Evolutionary conservation across 2,888 invertebrate species (phyloP).

Genomic region (Sipha maydis): DNA sequence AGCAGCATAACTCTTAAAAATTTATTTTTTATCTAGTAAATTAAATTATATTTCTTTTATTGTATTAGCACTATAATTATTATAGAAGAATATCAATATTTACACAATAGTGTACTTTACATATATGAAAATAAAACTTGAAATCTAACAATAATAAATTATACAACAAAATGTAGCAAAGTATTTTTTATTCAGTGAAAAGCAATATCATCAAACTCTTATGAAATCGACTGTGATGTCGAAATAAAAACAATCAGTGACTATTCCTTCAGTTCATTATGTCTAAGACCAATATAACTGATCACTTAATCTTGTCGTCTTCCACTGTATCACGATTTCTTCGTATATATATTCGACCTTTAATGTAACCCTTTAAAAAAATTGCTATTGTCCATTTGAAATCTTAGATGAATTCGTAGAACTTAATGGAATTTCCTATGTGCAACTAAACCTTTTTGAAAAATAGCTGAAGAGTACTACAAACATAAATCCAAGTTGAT

Average conservation of each 20-base stretch:
- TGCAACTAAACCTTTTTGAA: constrained; percentile 8
- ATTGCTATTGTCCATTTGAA: constrained; percentile 7
- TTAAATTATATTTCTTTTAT: background rate
- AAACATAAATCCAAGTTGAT: constrained; percentile 20
- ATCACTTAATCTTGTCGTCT: constrained; percentile 38
- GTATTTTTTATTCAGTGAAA: background rate
- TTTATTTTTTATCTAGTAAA: no score
- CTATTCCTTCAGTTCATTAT: constrained; percentile 15
- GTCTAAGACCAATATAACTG: background rate
- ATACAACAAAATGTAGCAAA: background rate
- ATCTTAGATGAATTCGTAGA: constrained; percentile 33
- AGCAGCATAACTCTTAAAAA: no score
- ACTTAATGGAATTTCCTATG: constrained; percentile 19
- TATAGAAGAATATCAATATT: background rate
- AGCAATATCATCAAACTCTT: background rate
- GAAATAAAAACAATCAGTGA: constrained; percentile 25
- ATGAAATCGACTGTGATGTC: background rate
- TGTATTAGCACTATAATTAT: no score
- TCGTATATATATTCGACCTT: constrained; percentile 7
- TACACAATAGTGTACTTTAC: background rate
- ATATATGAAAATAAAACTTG: background rate
- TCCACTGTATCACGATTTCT: background rate
- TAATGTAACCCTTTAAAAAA: constrained; percentile 30
- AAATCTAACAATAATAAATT: background rate
- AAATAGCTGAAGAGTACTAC: background rate